Base-by-base conservation (phyloP, 2,888 invertebrate species). In the Cheilosia impressa region DNA sequence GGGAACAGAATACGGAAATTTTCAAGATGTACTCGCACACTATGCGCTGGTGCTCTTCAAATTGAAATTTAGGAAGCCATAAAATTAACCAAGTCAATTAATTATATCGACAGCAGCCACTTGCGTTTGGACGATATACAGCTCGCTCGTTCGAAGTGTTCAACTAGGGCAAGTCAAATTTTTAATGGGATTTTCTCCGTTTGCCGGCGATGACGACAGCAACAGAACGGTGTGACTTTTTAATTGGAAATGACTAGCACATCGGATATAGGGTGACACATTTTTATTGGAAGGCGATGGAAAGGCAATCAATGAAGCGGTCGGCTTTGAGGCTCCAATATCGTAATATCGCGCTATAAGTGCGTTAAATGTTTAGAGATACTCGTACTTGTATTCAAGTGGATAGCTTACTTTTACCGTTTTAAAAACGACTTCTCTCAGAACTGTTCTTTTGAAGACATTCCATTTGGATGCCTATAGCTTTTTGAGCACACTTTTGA, bases 21-120 rank as follows among this genome's bases (percentile, higher is more conserved):
- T 69, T 34, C 45, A 52, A 62, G 63, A 68, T 62, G 66, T 53
- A 76, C 81, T 31, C 31, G 13, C 27, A 6, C 27, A 6, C 27
- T 6, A 27, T 27, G 27, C 38, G 4, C 38, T 38, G 31, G 13
- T 13, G 45, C 57, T 76, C 58, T 60, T 77, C 52, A 76, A 81
- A 81, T 81, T 81, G 81, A 81, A 81, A 81, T 81, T 81, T 81
- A 76, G 81, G 81, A 81, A 81, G 63, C 76, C 76, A 81, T 81
- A 76, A 81, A 81, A 81, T 76, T 69, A 76, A 81, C 81, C 81
- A 43, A 69, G 75, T 81, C 81, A 81, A 81, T 81, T 81, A 81
- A 81, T 81, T 81, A 81, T 76, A 79, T 76, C 76, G 81, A 81
- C 47, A 69, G 79, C 76, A 71, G 58, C 63, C 77, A 82, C 71